phyloP scores from a whole-genome alignment of 2,888 invertebrate species.

The Himalopsyche anomala region DNA sequence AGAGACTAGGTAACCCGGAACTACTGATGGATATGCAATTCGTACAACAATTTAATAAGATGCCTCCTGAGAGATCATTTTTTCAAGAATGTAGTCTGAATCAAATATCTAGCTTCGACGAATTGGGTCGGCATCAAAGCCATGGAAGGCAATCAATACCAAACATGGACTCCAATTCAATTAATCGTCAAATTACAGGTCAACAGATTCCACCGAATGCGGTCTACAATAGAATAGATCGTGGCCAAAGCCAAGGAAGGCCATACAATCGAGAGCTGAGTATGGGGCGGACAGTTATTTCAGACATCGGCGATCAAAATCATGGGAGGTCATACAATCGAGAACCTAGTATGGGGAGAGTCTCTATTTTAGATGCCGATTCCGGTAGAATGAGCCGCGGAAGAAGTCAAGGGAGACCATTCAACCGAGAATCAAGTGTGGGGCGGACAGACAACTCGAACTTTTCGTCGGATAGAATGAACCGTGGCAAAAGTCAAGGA shows the following conservation, averaged over 20 bases:
- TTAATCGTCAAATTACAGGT: no score
- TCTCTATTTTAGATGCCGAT: neutral
- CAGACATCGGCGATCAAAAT: neutral
- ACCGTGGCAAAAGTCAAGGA: neutral
- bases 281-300: slow-evolving; percentile 35
- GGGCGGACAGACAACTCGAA: neutral
- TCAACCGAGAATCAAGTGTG: slow-evolving; percentile 43
- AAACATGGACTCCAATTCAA: neutral
- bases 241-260: neutral
- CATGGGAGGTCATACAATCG: neutral
- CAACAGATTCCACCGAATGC: neutral
- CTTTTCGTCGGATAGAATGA: neutral
- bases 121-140: neutral
- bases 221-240: slow-evolving; percentile 17
- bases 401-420: neutral
- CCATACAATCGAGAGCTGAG: neutral
- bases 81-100: neutral
- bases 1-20: neutral
- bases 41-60: neutral
- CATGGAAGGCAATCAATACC: neutral
- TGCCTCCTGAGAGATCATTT: neutral
- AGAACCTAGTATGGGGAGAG: slow-evolving; percentile 44
- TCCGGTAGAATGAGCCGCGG: neutral
- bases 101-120: neutral
- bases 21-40: neutral